Conservation (phyloP, 2,113 vertebrate species). For the Scomber japonicus region DNA sequence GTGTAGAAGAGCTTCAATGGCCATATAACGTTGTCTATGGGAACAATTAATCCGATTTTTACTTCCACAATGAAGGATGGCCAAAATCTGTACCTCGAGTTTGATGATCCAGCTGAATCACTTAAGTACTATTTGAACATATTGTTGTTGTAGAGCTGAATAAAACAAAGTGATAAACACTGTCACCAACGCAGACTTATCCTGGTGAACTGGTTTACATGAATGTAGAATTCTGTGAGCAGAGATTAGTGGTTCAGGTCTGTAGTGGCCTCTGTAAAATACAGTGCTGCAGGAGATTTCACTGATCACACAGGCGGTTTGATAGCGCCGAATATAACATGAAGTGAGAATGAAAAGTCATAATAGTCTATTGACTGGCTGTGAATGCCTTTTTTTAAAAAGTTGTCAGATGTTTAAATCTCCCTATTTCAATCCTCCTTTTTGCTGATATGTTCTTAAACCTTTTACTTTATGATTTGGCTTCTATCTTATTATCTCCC, state of each 20-base stretch:
- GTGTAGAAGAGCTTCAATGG: too few species aligned
- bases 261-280: background rate
- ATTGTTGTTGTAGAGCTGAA: background rate
- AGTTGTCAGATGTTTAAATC: too few species aligned
- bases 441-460: background rate
- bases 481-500: background rate
- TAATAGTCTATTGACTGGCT: background rate
- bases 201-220: conserved; percentile 3
- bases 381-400: background rate
- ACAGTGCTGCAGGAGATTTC: background rate
- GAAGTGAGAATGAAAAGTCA: background rate
- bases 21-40: too few species aligned
- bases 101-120: background rate
- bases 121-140: background rate
- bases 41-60: too few species aligned
- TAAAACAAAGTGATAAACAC: background rate
- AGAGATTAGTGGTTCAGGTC: conserved; percentile 4
- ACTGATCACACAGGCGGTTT: background rate
- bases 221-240: too few species aligned
- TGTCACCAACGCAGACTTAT: background rate
- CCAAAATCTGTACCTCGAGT: background rate
- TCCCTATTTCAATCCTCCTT: too few species aligned
- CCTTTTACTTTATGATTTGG: background rate
- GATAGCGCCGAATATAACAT: background rate
- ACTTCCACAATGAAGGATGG: too few species aligned